Percentiles rank a stretch among this genome's conserved stretches.
Evolutionary conservation across 2,797 vertebrate species (phyloP).

Genomic region (Gadopsis bispinosus): DNA sequence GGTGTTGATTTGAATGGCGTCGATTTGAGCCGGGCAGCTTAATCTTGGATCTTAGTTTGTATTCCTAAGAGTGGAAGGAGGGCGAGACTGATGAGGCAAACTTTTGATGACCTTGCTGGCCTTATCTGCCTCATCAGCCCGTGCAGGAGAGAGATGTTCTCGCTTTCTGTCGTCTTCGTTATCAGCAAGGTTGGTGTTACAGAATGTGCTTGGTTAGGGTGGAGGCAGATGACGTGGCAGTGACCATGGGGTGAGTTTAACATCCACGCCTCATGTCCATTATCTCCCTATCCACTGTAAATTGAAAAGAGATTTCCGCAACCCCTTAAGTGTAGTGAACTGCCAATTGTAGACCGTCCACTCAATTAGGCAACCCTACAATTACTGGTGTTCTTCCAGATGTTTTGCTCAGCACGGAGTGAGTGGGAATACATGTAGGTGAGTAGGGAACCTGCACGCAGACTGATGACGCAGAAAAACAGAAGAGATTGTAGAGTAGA

Average conservation of each 20-base stretch:
- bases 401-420: conserved; percentile 19
- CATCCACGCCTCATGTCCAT: conserved; percentile 19
- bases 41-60: too few relatives aligned
- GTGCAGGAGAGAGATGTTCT: neutral
- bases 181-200: neutral
- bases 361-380: conserved; percentile 30
- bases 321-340: conserved; percentile 31
- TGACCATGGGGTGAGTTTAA: neutral
- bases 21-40: too few relatives aligned
- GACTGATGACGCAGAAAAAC: conserved; percentile 16
- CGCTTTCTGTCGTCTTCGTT: neutral
- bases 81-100: neutral
- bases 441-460: neutral
- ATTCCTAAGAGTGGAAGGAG: too few relatives aligned
- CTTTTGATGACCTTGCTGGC: neutral
- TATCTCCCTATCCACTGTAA: conserved; percentile 33
- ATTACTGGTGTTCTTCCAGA: conserved; percentile 14
- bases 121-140: neutral
- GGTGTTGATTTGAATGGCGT: neutral
- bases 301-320: conserved; percentile 57
- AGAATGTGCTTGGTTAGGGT: neutral
- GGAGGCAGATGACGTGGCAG: neutral
- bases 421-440: neutral
- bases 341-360: conserved; percentile 16
- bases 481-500: conserved; percentile 5